Evolutionary conservation across 2,113 vertebrate species (phyloP).

Genomic region (Penelope pileata): DNA sequence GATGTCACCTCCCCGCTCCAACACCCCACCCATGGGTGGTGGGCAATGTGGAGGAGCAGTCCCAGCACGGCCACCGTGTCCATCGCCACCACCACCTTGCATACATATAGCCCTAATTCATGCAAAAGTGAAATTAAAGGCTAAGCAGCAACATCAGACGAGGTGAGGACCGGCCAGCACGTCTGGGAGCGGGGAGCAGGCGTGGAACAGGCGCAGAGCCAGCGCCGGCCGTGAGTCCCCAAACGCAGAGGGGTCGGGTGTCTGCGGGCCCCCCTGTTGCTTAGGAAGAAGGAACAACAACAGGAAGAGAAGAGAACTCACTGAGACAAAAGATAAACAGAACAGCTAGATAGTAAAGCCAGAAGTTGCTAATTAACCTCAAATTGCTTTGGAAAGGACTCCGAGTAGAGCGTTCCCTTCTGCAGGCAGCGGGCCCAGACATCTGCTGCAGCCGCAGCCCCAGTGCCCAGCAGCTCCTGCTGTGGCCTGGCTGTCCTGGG

Average conservation of each 20-base stretch:
- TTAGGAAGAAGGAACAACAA: conserved; percentile 32
- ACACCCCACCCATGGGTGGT: neutral
- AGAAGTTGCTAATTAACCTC: conserved; percentile 50
- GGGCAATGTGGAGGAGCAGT: neutral
- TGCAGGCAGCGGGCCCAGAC: neutral
- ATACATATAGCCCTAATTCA: accelerated
- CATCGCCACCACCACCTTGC: neutral
- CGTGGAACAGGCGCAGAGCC: accelerated
- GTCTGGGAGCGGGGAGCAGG: accelerated
- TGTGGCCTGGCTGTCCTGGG: neutral
- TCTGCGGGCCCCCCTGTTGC: accelerated
- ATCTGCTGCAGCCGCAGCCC: neutral
- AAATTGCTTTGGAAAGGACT: neutral
- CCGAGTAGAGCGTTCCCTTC: neutral
- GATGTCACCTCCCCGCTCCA: neutral
- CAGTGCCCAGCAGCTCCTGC: accelerated
- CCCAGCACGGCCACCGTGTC: neutral
- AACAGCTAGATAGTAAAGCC: neutral
- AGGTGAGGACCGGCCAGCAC: neutral
- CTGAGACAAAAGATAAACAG: conserved; percentile 57
- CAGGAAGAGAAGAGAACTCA: neutral
- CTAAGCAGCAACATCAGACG: neutral
- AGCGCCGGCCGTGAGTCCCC: neutral
- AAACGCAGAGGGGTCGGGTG: accelerated
- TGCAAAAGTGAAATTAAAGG: neutral